Evolutionary conservation across 2,797 vertebrate genomes (phyloP).

Genomic region (Menidia menidia): DNA sequence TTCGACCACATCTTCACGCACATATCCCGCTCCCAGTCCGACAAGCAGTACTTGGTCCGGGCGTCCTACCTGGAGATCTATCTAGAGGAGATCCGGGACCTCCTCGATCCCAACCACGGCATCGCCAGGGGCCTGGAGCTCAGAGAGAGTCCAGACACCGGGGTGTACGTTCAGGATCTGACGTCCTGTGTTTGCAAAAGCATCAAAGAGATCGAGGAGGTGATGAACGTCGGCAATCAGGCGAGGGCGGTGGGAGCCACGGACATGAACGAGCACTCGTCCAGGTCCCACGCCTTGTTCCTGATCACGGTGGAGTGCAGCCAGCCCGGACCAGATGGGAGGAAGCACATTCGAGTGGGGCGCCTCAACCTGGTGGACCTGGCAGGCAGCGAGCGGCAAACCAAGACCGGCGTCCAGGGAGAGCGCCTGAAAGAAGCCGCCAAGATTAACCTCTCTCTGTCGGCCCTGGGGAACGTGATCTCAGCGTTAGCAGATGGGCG

Average conservation of each 20-base stretch:
- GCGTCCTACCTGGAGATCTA: conserved; percentile 99
- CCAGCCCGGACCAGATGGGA: conserved; percentile 89
- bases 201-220: conserved; percentile 95
- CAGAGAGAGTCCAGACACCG: conserved; percentile 92
- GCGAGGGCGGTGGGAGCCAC: conserved; percentile 90
- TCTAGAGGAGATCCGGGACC: conserved; percentile 93
- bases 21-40: conserved; percentile 93
- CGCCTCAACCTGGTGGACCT: conserved; percentile 97
- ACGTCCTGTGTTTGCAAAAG: conserved; percentile 97
- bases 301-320: conserved; percentile 97
- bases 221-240: conserved; percentile 96
- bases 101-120: conserved; percentile 82
- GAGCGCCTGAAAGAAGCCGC: conserved; percentile 95
- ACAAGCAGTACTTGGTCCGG: conserved; percentile 94
- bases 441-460: conserved; percentile 97
- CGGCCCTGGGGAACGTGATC: conserved; percentile 95
- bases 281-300: conserved; percentile 95
- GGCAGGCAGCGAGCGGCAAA: conserved; percentile 94
- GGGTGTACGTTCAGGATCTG: conserved; percentile 94
- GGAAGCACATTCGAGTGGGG: conserved; percentile 94
- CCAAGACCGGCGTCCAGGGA: conserved; percentile 88
- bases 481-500: conserved; percentile 92
- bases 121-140: conserved; percentile 90
- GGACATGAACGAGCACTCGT: conserved; percentile 96
- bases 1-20: conserved; percentile 98